These are phyloP conservation scores for Rhorus exstirpatorius DNA, from an alignment of 2,888 invertebrate species.

Conservation along the genomic window DNA sequence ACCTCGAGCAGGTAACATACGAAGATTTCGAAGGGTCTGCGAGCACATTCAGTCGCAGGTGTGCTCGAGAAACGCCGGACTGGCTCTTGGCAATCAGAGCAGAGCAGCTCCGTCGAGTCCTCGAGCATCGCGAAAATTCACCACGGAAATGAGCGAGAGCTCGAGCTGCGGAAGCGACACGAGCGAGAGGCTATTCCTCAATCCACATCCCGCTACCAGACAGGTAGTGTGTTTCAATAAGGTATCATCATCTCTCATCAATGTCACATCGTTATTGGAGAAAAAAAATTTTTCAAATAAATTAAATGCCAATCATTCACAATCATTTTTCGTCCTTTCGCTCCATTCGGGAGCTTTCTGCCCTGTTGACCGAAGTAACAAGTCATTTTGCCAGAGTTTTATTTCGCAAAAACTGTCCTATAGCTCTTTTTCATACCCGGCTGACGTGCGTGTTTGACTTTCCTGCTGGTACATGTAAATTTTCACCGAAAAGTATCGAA, in stretches of 20 bases:
- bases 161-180: slow-evolving; percentile 91
- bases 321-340: too few relatives aligned
- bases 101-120: slow-evolving; percentile 89
- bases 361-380: too few relatives aligned
- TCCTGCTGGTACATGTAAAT: too few relatives aligned
- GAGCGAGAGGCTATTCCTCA: slow-evolving; percentile 88
- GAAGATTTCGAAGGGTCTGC: slow-evolving; percentile 97
- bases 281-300: slow-evolving; percentile 27
- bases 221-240: slow-evolving; percentile 86
- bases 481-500: too few relatives aligned
- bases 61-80: slow-evolving; percentile 85
- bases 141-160: slow-evolving; percentile 90
- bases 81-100: slow-evolving; percentile 81
- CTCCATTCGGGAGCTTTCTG: neutral
- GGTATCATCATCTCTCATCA: slow-evolving; percentile 81
- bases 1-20: slow-evolving; percentile 92
- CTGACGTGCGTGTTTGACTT: too few relatives aligned
- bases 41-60: slow-evolving; percentile 98
- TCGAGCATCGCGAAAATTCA: slow-evolving; percentile 89
- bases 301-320: slow-evolving; percentile 8
- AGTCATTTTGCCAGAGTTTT: too few relatives aligned
- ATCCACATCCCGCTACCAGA: slow-evolving; percentile 87
- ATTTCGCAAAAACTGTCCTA: too few relatives aligned
- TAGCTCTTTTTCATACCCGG: too few relatives aligned
- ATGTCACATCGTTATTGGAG: slow-evolving; percentile 65